These are phyloP conservation scores for Gymnarchus niloticus DNA, from an alignment of 2,113 vertebrate genomes.

Conservation along the genomic window DNA sequence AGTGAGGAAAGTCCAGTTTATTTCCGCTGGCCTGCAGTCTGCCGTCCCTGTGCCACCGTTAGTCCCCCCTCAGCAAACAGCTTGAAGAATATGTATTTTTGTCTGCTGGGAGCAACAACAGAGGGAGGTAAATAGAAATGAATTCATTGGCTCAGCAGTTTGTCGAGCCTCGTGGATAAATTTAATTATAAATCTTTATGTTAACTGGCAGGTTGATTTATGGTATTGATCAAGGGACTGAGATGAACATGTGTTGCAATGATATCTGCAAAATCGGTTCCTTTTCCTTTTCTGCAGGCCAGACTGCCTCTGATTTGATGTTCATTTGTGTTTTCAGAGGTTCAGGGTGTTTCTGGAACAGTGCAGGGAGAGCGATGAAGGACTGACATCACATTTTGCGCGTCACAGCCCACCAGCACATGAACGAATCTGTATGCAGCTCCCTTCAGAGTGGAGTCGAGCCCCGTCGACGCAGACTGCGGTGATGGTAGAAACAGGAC, in stretches of 20 bases:
- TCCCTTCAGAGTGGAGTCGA: not conserved
- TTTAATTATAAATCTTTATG: conserved; percentile 1
- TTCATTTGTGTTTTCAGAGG: not conserved
- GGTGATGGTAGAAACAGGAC: not conserved
- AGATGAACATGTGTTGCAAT: not conserved
- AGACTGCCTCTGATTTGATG: not conserved
- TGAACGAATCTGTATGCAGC: not conserved
- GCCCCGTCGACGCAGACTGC: not conserved
- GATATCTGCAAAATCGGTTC: not conserved
- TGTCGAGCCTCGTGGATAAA: not conserved
- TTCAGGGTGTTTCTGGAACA: not conserved
- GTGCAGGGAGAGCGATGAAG: no score
- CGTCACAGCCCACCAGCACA: not conserved
- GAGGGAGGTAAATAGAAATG: not conserved
- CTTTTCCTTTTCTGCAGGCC: not conserved
- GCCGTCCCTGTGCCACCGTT: not conserved
- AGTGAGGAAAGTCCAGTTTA: not conserved
- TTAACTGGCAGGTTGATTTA: conserved; percentile 1
- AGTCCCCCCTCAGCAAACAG: not conserved
- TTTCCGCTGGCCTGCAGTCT: not conserved
- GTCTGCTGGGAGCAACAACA: not conserved
- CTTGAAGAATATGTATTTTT: not conserved
- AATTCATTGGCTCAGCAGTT: not conserved
- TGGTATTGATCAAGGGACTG: not conserved
- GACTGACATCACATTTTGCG: not conserved